A percentile compares a stretch with the other conserved stretches of the same genome.
Evolutionary conservation across 2,113 vertebrate species (phyloP).

Genomic region (Datnioides undecimradiatus): DNA sequence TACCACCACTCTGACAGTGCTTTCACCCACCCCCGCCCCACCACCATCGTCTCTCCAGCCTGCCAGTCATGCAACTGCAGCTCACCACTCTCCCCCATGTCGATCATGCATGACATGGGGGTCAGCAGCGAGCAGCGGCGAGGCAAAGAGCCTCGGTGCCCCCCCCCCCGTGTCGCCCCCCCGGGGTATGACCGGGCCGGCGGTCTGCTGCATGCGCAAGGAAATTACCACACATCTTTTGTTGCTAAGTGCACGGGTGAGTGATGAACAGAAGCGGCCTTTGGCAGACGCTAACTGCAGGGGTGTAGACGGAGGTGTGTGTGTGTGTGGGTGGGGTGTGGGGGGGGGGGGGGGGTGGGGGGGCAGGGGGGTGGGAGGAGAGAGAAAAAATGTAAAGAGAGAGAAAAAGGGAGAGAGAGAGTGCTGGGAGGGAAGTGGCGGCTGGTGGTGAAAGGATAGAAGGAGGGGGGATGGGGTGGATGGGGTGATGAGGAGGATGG

Average conservation of each 20-base stretch:
- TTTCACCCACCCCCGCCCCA: slow-evolving; percentile 34
- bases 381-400: slow-evolving; percentile 55
- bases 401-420: slow-evolving; percentile 36
- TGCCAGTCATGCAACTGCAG: slow-evolving; percentile 74
- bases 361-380: slow-evolving; percentile 5
- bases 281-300: slow-evolving; percentile 84
- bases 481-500: slow-evolving; percentile 56
- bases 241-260: slow-evolving; percentile 82
- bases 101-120: slow-evolving; percentile 82
- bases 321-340: not conserved
- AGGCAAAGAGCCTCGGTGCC: slow-evolving; percentile 51
- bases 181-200: slow-evolving; percentile 57
- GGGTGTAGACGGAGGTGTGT: slow-evolving; percentile 74
- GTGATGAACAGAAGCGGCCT: slow-evolving; percentile 84
- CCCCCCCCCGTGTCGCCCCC: slow-evolving; percentile 7
- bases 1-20: slow-evolving; percentile 43
- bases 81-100: slow-evolving; percentile 64
- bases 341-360: not conserved
- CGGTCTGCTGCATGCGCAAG: slow-evolving; percentile 59
- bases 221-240: slow-evolving; percentile 84
- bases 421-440: slow-evolving; percentile 56
- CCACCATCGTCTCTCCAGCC: slow-evolving; percentile 53
- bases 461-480: slow-evolving; percentile 32
- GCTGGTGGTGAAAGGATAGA: slow-evolving; percentile 68
- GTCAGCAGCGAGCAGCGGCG: slow-evolving; percentile 65